Conservation (phyloP, 1,140 invertebrate genomes). For the Aphelenchoides avenae region DNA sequence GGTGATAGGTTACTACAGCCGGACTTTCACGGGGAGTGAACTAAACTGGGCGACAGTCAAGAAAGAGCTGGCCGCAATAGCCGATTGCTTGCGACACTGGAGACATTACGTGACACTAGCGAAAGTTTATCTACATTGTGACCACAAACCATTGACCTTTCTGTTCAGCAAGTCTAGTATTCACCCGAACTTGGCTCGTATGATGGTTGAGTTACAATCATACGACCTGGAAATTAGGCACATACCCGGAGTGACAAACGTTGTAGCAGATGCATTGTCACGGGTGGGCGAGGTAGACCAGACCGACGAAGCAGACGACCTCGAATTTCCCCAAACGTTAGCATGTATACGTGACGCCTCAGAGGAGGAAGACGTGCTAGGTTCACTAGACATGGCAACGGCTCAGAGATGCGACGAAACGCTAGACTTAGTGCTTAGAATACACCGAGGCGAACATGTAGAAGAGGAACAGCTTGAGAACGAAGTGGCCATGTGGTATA, state of each 20-base stretch:
- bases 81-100: conserved; percentile 11
- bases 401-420: no score
- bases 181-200: conserved; percentile 10
- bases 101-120: conserved; percentile 19
- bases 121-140: conserved; percentile 16
- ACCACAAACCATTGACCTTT: conserved; percentile 18
- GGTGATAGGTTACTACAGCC: conserved; percentile 15
- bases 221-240: conserved; percentile 9
- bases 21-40: conserved; percentile 10
- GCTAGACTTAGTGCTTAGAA: no score
- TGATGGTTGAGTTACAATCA: conserved; percentile 21
- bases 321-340: conserved; percentile 4
- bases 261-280: conserved; percentile 12
- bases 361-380: no score
- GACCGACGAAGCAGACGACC: no score
- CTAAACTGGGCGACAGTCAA: conserved; percentile 5
- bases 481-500: no score
- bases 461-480: no score
- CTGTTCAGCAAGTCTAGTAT: conserved; percentile 12
- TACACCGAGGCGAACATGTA: background rate
- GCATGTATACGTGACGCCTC: no score
- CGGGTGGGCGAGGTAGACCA: background rate
- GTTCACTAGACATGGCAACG: no score
- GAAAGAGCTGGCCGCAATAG: conserved; percentile 16
- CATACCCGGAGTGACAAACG: conserved; percentile 8